phyloP scores from a whole-genome alignment of 2,113 vertebrate genomes.

The Cyanoramphus novaezelandiae region DNA sequence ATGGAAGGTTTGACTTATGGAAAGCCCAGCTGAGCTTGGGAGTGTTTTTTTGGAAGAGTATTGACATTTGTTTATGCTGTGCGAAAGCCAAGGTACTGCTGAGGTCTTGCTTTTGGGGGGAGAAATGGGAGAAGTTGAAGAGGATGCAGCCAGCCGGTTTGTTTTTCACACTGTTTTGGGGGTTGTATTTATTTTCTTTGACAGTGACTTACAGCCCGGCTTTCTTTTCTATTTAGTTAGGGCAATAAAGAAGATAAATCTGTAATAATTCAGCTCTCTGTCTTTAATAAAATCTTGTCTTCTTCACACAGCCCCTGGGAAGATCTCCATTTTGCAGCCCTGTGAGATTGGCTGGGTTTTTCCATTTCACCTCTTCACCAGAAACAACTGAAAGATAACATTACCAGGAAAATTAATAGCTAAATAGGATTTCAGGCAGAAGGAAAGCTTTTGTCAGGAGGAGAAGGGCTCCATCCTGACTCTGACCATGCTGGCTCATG shows the following conservation, averaged over 20 bases:
- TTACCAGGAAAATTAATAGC: conserved; percentile 20
- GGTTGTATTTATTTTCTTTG: conserved; percentile 51
- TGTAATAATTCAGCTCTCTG: conserved; percentile 65
- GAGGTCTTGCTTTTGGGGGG: background rate
- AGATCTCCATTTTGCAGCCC: conserved; percentile 30
- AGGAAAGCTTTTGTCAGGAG: background rate
- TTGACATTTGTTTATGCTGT: background rate
- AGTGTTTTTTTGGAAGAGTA: background rate
- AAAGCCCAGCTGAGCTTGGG: background rate
- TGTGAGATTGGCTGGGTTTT: conserved; percentile 30
- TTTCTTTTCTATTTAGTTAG: conserved; percentile 59
- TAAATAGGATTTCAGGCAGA: background rate
- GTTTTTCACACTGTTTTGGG: conserved; percentile 38
- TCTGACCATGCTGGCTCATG: rapidly evolving
- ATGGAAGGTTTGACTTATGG: background rate
- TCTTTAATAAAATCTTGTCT: conserved; percentile 71
- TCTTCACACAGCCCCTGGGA: conserved; percentile 53
- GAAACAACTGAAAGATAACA: conserved; percentile 20
- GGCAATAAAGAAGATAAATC: conserved; percentile 73
- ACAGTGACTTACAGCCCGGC: conserved; percentile 52
- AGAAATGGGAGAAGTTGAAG: background rate
- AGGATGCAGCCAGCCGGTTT: conserved; percentile 15
- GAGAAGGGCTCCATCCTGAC: background rate
- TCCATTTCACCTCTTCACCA: conserved; percentile 43
- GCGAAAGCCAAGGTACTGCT: background rate